These are phyloP conservation scores for Pygoscelis adeliae DNA, from an alignment of 2,113 vertebrate genomes.

Conservation along the genomic window DNA sequence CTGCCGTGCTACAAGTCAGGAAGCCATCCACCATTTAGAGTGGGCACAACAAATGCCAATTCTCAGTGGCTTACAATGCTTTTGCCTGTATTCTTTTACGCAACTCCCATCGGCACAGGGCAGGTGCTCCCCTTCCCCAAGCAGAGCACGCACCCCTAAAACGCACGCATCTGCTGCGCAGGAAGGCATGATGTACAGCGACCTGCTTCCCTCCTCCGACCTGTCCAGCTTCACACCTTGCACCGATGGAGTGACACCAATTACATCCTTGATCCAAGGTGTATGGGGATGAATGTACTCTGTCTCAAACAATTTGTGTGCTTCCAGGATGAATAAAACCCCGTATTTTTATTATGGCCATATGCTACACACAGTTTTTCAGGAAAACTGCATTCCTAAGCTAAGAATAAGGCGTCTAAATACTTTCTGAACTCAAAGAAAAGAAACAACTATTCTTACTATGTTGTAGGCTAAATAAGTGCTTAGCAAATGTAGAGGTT, in stretches of 20 bases:
- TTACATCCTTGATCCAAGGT: neutral
- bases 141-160: neutral
- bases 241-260: accelerated
- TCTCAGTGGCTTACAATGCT: neutral
- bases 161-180: accelerated
- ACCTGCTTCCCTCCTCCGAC: neutral
- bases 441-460: neutral
- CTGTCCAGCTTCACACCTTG: neutral
- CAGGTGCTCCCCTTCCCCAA: neutral
- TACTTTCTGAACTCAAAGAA: neutral
- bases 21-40: neutral
- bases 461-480: accelerated
- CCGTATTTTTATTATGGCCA: neutral
- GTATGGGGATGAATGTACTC: neutral
- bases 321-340: neutral
- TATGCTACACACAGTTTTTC: neutral
- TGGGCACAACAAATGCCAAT: neutral
- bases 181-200: accelerated
- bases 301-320: neutral
- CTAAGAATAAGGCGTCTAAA: neutral
- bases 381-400: neutral
- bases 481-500: accelerated
- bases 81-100: neutral
- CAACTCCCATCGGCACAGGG: neutral
- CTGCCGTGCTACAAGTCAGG: accelerated